phyloP scores from a whole-genome alignment of 2,888 invertebrate species.

The Pseudococcus longispinus region DNA sequence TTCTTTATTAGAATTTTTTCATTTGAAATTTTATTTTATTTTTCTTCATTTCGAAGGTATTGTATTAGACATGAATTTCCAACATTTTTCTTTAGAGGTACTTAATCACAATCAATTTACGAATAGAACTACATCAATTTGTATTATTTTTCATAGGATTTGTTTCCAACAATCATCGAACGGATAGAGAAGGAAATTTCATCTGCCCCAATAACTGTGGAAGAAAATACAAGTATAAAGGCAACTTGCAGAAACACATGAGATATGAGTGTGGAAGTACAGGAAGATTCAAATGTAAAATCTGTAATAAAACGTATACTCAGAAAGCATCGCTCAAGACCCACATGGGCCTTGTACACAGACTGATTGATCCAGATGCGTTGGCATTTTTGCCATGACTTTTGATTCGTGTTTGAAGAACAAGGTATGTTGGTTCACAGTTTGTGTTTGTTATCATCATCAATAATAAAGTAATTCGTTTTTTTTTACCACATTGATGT shows the following conservation, averaged over 20 bases:
- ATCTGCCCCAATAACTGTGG: slow-evolving; percentile 50
- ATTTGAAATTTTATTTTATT: too few relatives aligned
- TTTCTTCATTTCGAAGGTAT: too few relatives aligned
- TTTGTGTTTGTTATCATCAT: neutral
- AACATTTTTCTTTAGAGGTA: too few relatives aligned
- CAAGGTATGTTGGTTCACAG: too few relatives aligned
- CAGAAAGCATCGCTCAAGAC: slow-evolving; percentile 62
- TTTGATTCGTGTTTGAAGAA: neutral
- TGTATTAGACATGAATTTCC: too few relatives aligned
- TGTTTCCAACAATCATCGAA: neutral
- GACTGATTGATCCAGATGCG: neutral
- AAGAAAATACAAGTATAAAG: slow-evolving; percentile 60
- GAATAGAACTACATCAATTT: neutral
- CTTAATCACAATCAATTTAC: too few relatives aligned
- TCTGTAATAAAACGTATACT: slow-evolving; percentile 69
- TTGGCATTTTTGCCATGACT: neutral
- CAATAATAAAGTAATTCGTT: neutral
- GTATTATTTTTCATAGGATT: slow-evolving; percentile 1
- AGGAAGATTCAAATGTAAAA: slow-evolving; percentile 70
- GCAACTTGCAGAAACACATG: slow-evolving; percentile 68
- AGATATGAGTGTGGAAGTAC: slow-evolving; percentile 70
- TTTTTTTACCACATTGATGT: too few relatives aligned
- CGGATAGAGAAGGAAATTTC: neutral
- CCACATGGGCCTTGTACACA: slow-evolving; percentile 57
- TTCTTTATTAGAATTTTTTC: too few relatives aligned